Percentiles rank a stretch among this genome's conserved stretches.
Evolutionary conservation across 2,888 invertebrate species (phyloP).

Genomic region (Drosophila parthenogenetica): DNA sequence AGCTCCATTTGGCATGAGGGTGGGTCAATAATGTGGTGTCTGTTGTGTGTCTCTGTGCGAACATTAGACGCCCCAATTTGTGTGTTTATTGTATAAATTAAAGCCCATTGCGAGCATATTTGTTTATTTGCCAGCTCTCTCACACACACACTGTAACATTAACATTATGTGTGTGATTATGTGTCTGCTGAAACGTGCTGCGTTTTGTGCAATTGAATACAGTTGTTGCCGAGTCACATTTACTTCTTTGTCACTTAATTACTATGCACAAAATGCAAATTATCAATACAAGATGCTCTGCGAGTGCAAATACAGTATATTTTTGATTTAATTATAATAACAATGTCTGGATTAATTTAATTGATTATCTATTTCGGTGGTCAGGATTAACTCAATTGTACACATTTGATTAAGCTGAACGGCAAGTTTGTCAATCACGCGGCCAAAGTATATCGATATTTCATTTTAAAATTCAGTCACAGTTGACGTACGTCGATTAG

Average conservation of each 20-base stretch:
- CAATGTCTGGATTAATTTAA: not conserved
- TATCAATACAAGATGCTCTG: constrained; percentile 16
- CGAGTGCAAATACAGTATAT: not conserved
- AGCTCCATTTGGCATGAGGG: constrained; percentile 5
- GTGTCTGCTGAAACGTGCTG: constrained; percentile 32
- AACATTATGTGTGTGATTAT: constrained; percentile 8
- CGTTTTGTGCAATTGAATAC: constrained; percentile 49
- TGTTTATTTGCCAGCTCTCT: constrained; percentile 57
- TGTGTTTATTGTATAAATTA: constrained; percentile 67
- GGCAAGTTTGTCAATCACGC: constrained; percentile 55
- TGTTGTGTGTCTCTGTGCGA: constrained; percentile 12
- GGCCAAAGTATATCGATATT: constrained; percentile 31
- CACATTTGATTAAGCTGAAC: constrained; percentile 24
- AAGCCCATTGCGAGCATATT: constrained; percentile 63
- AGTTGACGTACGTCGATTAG: constrained; percentile 71
- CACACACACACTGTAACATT: constrained; percentile 17
- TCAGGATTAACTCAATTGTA: constrained; percentile 28
- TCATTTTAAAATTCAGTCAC: constrained; percentile 70
- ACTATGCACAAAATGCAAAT: constrained; percentile 52
- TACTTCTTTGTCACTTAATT: constrained; percentile 65
- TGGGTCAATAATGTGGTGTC: constrained; percentile 46
- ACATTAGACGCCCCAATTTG: constrained; percentile 44
- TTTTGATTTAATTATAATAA: constrained; percentile 16
- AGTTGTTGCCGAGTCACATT: constrained; percentile 47
- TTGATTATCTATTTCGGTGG: not conserved